Evolutionary conservation across 2,797 vertebrate species (phyloP).

Genomic region (Sebastes taczanowskii): DNA sequence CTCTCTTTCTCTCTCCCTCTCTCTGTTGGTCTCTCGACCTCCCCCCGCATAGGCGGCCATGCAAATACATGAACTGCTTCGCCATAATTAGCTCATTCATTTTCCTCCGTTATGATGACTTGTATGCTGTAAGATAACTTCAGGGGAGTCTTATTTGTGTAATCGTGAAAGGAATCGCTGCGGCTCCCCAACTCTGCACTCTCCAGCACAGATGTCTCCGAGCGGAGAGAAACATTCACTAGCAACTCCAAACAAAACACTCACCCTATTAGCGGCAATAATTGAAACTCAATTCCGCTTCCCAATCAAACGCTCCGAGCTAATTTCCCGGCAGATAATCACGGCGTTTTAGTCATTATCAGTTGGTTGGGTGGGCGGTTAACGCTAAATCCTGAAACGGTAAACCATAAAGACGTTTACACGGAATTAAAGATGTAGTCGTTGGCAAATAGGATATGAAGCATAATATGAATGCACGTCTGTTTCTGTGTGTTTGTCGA

Average conservation of each 20-base stretch:
- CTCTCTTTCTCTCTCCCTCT: background rate
- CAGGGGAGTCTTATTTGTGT: slow-evolving; percentile 61
- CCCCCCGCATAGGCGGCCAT: background rate
- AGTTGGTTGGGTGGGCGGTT: background rate
- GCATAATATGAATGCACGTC: background rate
- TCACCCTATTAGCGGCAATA: slow-evolving; percentile 65
- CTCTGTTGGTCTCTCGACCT: background rate
- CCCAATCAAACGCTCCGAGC: slow-evolving; percentile 54
- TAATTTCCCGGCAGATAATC: slow-evolving; percentile 46
- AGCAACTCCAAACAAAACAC: slow-evolving; percentile 60
- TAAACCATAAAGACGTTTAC: slow-evolving; percentile 12
- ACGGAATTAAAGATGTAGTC: slow-evolving; percentile 11
- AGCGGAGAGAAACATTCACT: slow-evolving; percentile 54
- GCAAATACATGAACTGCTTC: slow-evolving; percentile 31
- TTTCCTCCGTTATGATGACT: slow-evolving; percentile 52
- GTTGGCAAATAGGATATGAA: slow-evolving; percentile 10
- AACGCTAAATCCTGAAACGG: slow-evolving; percentile 24
- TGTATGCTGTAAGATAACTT: slow-evolving; percentile 45
- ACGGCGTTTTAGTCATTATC: slow-evolving; percentile 43
- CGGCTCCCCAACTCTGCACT: slow-evolving; percentile 25
- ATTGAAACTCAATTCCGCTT: slow-evolving; percentile 64
- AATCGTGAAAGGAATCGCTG: slow-evolving; percentile 43
- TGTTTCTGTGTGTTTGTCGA: background rate
- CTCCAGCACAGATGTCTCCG: slow-evolving; percentile 48
- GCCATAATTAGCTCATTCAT: slow-evolving; percentile 55